These are phyloP conservation scores for Cottus gobio DNA, from an alignment of 2,113 vertebrate species.

Conservation along the genomic window DNA sequence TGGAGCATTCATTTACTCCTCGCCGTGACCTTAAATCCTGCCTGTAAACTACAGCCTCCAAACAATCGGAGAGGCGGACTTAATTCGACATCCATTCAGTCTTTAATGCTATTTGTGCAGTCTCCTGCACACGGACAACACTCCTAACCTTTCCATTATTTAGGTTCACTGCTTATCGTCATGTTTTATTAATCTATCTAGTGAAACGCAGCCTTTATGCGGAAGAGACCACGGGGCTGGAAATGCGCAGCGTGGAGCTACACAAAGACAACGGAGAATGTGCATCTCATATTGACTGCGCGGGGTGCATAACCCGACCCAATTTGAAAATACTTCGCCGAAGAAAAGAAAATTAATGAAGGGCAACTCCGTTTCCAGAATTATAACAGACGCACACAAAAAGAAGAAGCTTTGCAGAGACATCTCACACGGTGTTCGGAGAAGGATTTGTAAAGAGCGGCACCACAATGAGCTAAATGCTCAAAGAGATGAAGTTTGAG, in stretches of 20 bases:
- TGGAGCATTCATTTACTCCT: conserved; percentile 12
- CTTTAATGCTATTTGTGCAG: conserved; percentile 61
- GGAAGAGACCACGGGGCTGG: conserved; percentile 33
- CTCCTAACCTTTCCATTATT: conserved; percentile 76
- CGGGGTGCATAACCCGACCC: not conserved
- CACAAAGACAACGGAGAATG: conserved; percentile 25
- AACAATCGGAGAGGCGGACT: conserved; percentile 24
- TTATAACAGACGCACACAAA: conserved; percentile 14
- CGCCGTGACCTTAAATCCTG: not conserved
- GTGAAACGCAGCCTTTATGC: conserved; percentile 48
- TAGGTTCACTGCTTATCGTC: conserved; percentile 60
- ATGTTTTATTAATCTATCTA: conserved; percentile 77
- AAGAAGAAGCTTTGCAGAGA: conserved; percentile 17
- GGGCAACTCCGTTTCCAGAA: conserved; percentile 31
- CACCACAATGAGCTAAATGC: conserved; percentile 69
- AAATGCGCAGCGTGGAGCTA: conserved; percentile 28
- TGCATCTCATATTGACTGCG: conserved; percentile 18
- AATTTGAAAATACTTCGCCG: conserved; percentile 9
- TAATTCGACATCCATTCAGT: conserved; percentile 49
- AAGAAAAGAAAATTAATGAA: conserved; percentile 29
- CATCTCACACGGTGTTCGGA: conserved; percentile 41
- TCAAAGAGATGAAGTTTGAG: conserved; percentile 65
- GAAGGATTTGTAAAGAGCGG: conserved; percentile 68
- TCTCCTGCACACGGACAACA: conserved; percentile 46
- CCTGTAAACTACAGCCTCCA: conserved; percentile 18